Percentiles rank a stretch among this genome's conserved stretches.
These are phyloP conservation scores for Glaucomys volans DNA, from an alignment of 2,113 vertebrate genomes.

Conservation along the genomic window DNA sequence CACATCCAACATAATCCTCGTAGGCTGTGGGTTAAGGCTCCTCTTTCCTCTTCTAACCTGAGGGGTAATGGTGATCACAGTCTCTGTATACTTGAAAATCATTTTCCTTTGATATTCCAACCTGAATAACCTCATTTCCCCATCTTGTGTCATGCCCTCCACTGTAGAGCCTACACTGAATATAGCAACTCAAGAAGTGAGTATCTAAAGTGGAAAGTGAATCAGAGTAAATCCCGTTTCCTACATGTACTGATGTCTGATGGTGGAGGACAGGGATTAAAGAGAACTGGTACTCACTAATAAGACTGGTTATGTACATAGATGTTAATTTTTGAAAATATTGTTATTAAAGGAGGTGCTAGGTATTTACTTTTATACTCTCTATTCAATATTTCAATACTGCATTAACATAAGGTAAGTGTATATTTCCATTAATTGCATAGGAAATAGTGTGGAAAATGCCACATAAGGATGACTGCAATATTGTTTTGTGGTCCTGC, in stretches of 20 bases:
- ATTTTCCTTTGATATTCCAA: neutral
- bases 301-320: neutral
- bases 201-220: neutral
- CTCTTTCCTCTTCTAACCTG: slow-evolving; percentile 59
- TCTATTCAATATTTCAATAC: neutral
- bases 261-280: accelerated
- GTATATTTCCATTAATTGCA: neutral
- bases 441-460: neutral
- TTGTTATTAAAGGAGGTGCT: neutral
- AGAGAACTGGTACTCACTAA: neutral
- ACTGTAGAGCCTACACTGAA: neutral
- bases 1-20: slow-evolving; percentile 47
- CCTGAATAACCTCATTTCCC: slow-evolving; percentile 55
- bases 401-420: neutral
- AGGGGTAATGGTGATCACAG: neutral
- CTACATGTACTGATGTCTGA: neutral
- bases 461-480: neutral
- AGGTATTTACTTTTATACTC: neutral
- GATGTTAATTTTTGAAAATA: neutral
- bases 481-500: neutral
- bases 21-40: slow-evolving; percentile 58
- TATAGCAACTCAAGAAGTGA: neutral
- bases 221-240: neutral
- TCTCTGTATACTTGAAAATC: slow-evolving; percentile 35
- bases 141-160: neutral